Base-by-base conservation (phyloP, 2,797 vertebrate species). In the Clarias laeviceps region DNA sequence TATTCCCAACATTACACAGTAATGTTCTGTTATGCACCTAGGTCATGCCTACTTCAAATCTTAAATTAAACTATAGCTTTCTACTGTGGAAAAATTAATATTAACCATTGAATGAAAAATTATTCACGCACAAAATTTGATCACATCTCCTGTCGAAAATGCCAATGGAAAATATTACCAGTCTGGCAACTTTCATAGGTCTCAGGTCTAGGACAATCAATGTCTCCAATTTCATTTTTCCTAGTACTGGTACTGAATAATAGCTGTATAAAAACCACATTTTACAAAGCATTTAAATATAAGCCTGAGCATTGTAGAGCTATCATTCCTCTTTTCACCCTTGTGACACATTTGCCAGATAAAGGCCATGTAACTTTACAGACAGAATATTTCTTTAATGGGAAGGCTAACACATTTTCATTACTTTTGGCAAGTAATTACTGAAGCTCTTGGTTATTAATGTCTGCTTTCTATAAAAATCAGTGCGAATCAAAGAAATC, bases 391-490 rank as follows among this genome's bases (percentile, higher is more conserved):
- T 7, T 56, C 17, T 76, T 32, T 32, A 32, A 32, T 76, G 4
- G 1, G 27, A 57, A 56, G 27, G 54, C 17, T 57, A 76, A 57
- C 27, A 76, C 3, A 1, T 80, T 79, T 59, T 78, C 32, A 37
- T 62, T 62, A 79, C 57, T 20, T 62, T 15, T 62, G 62, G 14
- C 24, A 40, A 68, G 85, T 22, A 84, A 87, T 81, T 59, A 76
- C 87, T 91, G 54, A 76, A 56, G 76, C 15, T 86, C 86, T 90
- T 82, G 84, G 86, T 89, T 88, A 92, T 85, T 84, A 84, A 92
- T 91, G 88, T 77, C 86, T 86, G 88, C 89, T 85, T 93, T 94
- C 93, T 93, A 90, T 87, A 91, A 91, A 89, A 91, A 85, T 77
- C 24, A 90, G 81, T 62, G 62, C 9, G 57, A 74, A 59, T 86